Evolutionary conservation across 1,140 invertebrate genomes (phyloP).

Genomic region (Drosophila kepulauana): DNA sequence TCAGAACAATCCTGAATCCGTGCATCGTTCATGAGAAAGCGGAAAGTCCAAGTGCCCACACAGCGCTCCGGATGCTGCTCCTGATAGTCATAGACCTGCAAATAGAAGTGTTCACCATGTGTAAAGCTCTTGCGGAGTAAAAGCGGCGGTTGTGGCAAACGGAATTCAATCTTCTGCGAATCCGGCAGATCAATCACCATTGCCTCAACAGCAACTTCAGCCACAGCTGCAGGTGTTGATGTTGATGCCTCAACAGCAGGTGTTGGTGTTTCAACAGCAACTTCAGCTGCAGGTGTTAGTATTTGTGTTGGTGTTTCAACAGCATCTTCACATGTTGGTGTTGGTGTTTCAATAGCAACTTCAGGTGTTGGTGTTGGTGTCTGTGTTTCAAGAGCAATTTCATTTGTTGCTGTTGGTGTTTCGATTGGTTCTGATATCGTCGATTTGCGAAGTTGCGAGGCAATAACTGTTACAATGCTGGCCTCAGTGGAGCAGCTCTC

Average conservation of each 20-base stretch:
- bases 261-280: no score
- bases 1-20: slow-evolving; percentile 40
- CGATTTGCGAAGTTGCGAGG: neutral
- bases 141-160: slow-evolving; percentile 23
- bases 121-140: slow-evolving; percentile 31
- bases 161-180: neutral
- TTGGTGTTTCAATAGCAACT: no score
- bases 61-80: neutral
- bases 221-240: neutral
- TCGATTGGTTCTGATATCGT: no score
- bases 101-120: slow-evolving; percentile 28
- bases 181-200: slow-evolving; percentile 17
- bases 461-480: slow-evolving; percentile 7
- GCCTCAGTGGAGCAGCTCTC: neutral
- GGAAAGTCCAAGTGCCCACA: slow-evolving; percentile 41
- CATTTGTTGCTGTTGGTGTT: no score
- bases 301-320: no score
- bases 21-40: slow-evolving; percentile 32
- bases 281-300: no score
- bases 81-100: slow-evolving; percentile 52
- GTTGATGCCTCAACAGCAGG: no score
- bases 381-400: neutral
- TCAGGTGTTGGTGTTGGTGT: no score
- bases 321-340: no score
- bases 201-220: neutral